Conservation (phyloP, 30 jellyfish, hydroid and myxozoan genomes). For the Aurelia sp. region DNA sequence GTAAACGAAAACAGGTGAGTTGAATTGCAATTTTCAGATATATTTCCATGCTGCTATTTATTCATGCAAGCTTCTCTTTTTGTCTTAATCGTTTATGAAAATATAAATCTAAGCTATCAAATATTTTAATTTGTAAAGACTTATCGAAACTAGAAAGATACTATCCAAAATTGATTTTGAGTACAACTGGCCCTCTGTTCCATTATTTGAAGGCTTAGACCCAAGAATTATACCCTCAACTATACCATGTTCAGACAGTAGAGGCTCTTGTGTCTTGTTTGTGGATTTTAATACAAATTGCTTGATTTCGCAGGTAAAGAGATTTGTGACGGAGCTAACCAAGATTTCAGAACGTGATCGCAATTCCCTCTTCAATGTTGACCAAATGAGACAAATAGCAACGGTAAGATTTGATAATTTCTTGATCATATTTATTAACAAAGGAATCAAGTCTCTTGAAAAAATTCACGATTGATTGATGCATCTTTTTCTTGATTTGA, state of each 20-base stretch:
- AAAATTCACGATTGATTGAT: too few relatives aligned
- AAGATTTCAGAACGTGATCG: constrained; percentile 90
- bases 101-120: too few relatives aligned
- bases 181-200: too few relatives aligned
- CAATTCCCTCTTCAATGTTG: constrained; percentile 81
- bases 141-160: background rate
- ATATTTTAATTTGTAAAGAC: background rate
- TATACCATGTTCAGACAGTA: too few relatives aligned
- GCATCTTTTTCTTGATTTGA: too few relatives aligned
- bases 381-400: constrained; percentile 90
- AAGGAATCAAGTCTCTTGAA: too few relatives aligned
- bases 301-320: constrained; percentile 67
- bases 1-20: constrained; percentile 92
- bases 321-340: constrained; percentile 85
- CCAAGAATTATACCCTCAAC: too few relatives aligned
- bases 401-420: constrained; percentile 54
- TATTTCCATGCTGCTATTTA: background rate
- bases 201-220: too few relatives aligned
- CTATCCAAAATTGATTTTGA: too few relatives aligned
- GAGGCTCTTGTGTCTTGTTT: too few relatives aligned
- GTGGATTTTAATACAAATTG: background rate
- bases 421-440: too few relatives aligned
- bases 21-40: background rate
- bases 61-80: background rate
- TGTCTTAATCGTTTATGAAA: background rate